Base-by-base conservation (phyloP, 2,888 invertebrate genomes). In the Heliconius aoede region DNA sequence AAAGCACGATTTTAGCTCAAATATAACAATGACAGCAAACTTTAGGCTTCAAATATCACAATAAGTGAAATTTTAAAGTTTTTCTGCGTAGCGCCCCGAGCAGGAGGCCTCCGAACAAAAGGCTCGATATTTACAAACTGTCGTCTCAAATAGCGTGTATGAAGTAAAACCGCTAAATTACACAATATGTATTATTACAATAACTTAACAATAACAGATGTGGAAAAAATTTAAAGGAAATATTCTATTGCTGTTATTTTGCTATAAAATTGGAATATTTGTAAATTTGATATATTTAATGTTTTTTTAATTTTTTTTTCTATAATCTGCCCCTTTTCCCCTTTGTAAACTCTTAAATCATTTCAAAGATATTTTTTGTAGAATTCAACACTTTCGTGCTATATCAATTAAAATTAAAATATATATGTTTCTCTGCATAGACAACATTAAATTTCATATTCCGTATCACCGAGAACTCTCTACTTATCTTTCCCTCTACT, bases 91-190 rank as follows among this genome's bases (percentile, higher is more conserved):
- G 28, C 7, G 51, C 28, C 28, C 11, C n/a, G 46, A 68, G 46
- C 18, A 18, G 7, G 7, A 5, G 46, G 9, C 30, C 40, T n/a
- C 13, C 68, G 55, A 51, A 69, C n/a, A 69, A n/a, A 55, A 55
- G 64, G 9, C 24, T 11, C 24, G 24, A n/a, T n/a, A 60, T 75
- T 79, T 73, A 77, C 79, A 76, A 80, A 79, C 74, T 71, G 76
- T 65, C 60, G 60, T 64, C 76, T 73, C 73, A 73, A 71, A 69
- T 69, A 60, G n/a, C 24, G 32, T 74, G 55, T 73, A 68, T 76
- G 36, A 76, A 78, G 65, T 61, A 74, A 77, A 80, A 79, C 78
- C 72, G 61, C 65, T 69, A 72, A 79, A 78, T 62, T 61, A 68
- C 32, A 74, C 32, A 69, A 69, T 69, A 61, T 46, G 24, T 30